These are phyloP conservation scores for Bos javanicus DNA, from an alignment of 2,113 vertebrate genomes.

Conservation along the genomic window DNA sequence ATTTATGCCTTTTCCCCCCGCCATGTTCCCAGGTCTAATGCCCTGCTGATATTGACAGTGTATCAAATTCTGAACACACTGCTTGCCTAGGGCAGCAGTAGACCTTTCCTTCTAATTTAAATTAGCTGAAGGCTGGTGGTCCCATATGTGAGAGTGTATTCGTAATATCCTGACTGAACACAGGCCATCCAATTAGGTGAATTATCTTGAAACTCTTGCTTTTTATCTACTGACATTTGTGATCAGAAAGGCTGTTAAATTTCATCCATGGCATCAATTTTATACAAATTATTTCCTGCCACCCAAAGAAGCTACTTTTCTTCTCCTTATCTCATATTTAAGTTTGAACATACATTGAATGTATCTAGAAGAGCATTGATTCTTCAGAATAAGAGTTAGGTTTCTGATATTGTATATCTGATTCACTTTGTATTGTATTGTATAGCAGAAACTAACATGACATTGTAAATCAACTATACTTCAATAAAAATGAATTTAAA, in stretches of 20 bases:
- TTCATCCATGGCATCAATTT: constrained; percentile 34
- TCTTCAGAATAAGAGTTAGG: constrained; percentile 11
- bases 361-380: background rate
- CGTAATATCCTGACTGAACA: constrained; percentile 66
- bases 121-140: constrained; percentile 40
- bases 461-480: background rate
- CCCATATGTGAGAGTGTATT: constrained; percentile 31
- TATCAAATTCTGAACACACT: constrained; percentile 35
- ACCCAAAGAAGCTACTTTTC: background rate
- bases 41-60: constrained; percentile 37
- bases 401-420: background rate
- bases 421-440: background rate
- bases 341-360: constrained; percentile 3
- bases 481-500: background rate
- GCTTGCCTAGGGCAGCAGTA: constrained; percentile 64
- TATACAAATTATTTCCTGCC: constrained; percentile 39
- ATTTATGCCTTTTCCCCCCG: constrained; percentile 62
- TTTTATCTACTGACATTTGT: constrained; percentile 50
- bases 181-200: constrained; percentile 69
- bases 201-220: constrained; percentile 9
- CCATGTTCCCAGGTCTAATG: constrained; percentile 52
- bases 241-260: constrained; percentile 43
- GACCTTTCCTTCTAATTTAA: constrained; percentile 75
- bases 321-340: constrained; percentile 19
- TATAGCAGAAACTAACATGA: background rate